A percentile compares a stretch with the other conserved stretches of the same genome.
Evolutionary conservation across 2,113 vertebrate genomes (phyloP).

Genomic region (Pontoporia blainvillei): DNA sequence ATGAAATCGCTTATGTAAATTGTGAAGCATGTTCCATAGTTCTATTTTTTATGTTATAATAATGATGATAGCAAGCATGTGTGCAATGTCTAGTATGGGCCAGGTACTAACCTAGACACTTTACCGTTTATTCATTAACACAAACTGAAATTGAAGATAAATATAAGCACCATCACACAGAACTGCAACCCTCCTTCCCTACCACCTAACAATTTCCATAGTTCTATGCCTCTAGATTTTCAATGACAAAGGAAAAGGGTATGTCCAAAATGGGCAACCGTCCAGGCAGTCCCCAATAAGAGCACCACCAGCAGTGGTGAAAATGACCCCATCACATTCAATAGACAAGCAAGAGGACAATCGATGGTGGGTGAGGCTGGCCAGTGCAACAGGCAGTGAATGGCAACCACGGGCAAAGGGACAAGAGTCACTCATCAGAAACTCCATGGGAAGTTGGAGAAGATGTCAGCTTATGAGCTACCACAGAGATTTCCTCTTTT

Average conservation of each 20-base stretch:
- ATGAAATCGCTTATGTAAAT: not conserved
- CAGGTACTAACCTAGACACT: not conserved
- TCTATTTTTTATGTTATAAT: not conserved
- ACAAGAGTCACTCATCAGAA: not conserved
- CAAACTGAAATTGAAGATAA: not conserved
- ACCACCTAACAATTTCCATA: not conserved
- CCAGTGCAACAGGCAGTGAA: fast-evolving
- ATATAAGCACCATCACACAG: not conserved
- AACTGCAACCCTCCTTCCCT: not conserved
- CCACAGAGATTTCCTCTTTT: not conserved
- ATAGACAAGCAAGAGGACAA: not conserved
- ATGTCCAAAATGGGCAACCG: not conserved
- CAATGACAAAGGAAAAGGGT: not conserved
- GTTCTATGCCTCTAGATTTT: not conserved
- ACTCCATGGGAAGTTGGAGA: not conserved
- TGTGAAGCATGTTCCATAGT: not conserved
- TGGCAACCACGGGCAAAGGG: fast-evolving
- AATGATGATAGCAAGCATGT: not conserved
- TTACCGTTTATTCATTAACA: not conserved
- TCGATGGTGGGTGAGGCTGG: too few relatives aligned
- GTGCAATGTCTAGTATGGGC: not conserved
- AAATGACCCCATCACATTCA: not conserved
- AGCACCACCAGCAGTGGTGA: not conserved
- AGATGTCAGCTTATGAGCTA: not conserved
- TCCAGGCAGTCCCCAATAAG: not conserved